Evolutionary conservation across 2,888 invertebrate species (phyloP), one percentile per base, ranked within the genome.

Genomic region (Dryomyza anilis): DNA sequence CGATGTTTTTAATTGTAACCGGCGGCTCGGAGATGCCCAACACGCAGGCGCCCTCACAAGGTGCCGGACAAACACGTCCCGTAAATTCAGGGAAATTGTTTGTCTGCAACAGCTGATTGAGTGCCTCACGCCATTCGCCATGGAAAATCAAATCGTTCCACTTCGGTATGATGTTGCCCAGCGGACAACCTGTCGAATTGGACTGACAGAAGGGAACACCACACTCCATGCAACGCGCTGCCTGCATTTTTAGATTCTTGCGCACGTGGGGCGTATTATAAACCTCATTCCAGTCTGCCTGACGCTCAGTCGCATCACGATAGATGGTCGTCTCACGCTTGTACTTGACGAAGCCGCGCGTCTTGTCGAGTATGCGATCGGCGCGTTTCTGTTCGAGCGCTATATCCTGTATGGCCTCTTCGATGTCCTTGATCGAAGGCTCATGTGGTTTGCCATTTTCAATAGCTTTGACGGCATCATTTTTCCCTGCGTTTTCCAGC

Each of bases 21-120:
- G 98, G 88, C 3, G 97, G 96, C 76, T 96, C 94, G 21, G 95
- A 96, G 80, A 99, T 99, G 64, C 90, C 97, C 70, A 98, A 85
- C 65, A 98, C 98, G 83, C 99, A 99, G 3, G 98, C 96, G 56
- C 96, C 98, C 85, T 99, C 99, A 83, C 99, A 99, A 8, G 99
- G 98, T 10, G 99, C 99, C 1, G 98, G 95, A 72, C 95, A 95
- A 19, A 95, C 95, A 74, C 99, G 87, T 0, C 96, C 96, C 29
- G 95, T 95, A 82, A 95, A 95, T 83, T 95, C 95, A n/a, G 99
- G 98, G 86, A 99, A 99, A 83, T 99, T 99, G 80, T 99, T 99
- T 0, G 99, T 99, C 85, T 99, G 98, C 72, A 96, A 84, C 62
- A 99, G 86, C 73, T 97, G 96, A 66, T 91, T 88, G 6, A 98